Evolutionary conservation across 2,113 vertebrate genomes (phyloP).

Genomic region (Morone saxatilis): DNA sequence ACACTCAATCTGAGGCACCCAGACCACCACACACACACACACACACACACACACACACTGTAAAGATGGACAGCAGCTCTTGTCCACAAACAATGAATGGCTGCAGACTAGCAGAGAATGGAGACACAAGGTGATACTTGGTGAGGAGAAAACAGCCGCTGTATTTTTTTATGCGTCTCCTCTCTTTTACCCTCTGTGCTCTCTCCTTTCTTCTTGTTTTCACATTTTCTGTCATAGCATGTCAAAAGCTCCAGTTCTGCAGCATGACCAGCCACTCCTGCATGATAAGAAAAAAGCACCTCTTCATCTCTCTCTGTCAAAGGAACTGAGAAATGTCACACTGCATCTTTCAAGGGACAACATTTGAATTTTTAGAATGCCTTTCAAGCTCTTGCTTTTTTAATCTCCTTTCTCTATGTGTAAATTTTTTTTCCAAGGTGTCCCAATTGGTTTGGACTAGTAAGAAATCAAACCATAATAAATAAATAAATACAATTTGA

Average conservation of each 20-base stretch:
- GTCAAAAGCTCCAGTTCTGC: slow-evolving; percentile 9
- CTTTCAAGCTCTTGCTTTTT: slow-evolving; percentile 17
- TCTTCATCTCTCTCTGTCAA: slow-evolving; percentile 46
- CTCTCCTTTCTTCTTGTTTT: slow-evolving; percentile 1
- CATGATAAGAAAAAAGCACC: background rate
- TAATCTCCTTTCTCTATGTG: background rate
- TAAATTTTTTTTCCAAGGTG: slow-evolving; percentile 14
- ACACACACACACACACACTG: background rate
- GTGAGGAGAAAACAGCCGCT: background rate
- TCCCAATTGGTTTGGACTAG: slow-evolving; percentile 23
- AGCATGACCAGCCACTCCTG: slow-evolving; percentile 32
- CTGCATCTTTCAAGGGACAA: slow-evolving; percentile 29
- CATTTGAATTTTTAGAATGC: slow-evolving; percentile 16
- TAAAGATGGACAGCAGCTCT: slow-evolving; percentile 7
- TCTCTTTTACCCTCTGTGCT: background rate
- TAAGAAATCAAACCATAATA: slow-evolving; percentile 3
- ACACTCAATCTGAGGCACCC: background rate
- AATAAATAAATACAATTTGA: slow-evolving; percentile 3
- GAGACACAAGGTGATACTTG: slow-evolving; percentile 1
- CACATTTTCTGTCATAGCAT: background rate
- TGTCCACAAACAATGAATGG: slow-evolving; percentile 14
- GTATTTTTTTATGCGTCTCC: background rate
- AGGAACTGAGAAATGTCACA: slow-evolving; percentile 40
- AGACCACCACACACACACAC: too few relatives aligned
- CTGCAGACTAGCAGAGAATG: slow-evolving; percentile 10